Conservation (phyloP, 2,797 vertebrate species). For the Sternotherus odoratus region DNA sequence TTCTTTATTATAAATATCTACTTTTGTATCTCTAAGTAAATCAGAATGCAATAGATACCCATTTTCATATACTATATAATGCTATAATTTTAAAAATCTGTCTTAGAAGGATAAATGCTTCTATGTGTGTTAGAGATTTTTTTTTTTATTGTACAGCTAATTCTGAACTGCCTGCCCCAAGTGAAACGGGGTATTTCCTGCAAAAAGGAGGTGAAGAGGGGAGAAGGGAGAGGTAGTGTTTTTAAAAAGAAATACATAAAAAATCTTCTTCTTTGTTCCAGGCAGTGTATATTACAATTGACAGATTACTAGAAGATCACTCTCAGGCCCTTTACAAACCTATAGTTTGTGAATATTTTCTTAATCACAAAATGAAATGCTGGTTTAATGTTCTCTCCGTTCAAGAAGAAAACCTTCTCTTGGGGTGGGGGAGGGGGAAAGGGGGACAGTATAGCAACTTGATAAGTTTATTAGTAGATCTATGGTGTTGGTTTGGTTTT, state of each 20-base stretch:
- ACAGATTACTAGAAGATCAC: not conserved
- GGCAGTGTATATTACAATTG: conserved; percentile 5
- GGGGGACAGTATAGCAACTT: not conserved
- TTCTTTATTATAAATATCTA: no score
- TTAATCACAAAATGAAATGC: not conserved
- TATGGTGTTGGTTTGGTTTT: not conserved
- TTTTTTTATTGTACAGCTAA: not conserved
- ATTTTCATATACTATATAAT: not conserved
- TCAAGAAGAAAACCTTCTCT: not conserved
- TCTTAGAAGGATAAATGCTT: not conserved
- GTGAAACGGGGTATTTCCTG: not conserved
- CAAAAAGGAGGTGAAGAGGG: no score
- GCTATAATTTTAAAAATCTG: conserved; percentile 35
- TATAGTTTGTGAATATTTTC: not conserved
- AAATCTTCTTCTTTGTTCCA: not conserved
- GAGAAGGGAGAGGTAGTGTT: not conserved
- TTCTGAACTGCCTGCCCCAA: conserved; percentile 4
- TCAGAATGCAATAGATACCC: not conserved
- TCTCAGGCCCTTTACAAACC: not conserved
- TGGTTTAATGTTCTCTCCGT: not conserved
- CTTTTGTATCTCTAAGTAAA: not conserved
- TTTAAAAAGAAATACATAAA: no score
- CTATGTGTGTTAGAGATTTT: conserved; percentile 35
- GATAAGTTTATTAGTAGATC: not conserved
- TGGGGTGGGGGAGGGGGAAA: not conserved